A percentile compares a stretch with the other conserved stretches of the same genome.
Conservation (phyloP, 2,797 vertebrate species). For the Pseudochirops cupreus region DNA sequence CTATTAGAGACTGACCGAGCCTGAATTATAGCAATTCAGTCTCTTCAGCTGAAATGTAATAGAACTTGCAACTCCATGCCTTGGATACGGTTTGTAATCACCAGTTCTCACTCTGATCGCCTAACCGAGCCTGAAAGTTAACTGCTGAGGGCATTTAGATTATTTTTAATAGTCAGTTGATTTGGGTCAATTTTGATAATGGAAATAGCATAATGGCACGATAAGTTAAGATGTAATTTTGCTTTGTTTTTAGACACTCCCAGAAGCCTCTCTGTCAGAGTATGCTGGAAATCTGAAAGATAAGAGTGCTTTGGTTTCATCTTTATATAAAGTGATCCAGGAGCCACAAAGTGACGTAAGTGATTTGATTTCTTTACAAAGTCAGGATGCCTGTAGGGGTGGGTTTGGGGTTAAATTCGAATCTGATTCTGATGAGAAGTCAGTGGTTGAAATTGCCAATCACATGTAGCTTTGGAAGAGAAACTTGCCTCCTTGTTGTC, state of each 20-base stretch:
- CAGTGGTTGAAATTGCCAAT: background rate
- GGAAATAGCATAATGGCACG: background rate
- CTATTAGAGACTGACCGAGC: slow-evolving; percentile 29
- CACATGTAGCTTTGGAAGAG: background rate
- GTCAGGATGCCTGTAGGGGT: slow-evolving; percentile 41
- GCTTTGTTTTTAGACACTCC: slow-evolving; percentile 91
- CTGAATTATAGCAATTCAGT: slow-evolving; percentile 22
- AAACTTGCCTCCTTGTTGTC: background rate
- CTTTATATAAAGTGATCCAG: slow-evolving; percentile 97
- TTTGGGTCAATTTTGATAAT: slow-evolving; percentile 42
- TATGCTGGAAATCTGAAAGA: slow-evolving; percentile 95
- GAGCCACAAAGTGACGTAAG: slow-evolving; percentile 98
- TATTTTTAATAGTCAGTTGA: slow-evolving; percentile 10
- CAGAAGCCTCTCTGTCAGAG: slow-evolving; percentile 93
- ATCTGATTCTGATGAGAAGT: background rate
- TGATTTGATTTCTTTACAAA: slow-evolving; percentile 30
- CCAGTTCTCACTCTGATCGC: slow-evolving; percentile 49
- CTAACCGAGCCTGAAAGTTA: slow-evolving; percentile 35
- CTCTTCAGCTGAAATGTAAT: slow-evolving; percentile 20
- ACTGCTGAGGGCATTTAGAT: slow-evolving; percentile 11
- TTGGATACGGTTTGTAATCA: background rate
- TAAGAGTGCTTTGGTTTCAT: slow-evolving; percentile 93
- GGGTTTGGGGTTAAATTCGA: background rate
- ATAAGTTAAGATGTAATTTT: slow-evolving; percentile 66
- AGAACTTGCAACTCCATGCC: slow-evolving; percentile 36